Base-by-base conservation (phyloP, 1,140 invertebrate species). In the Thaumetopoea pityocampa region DNA sequence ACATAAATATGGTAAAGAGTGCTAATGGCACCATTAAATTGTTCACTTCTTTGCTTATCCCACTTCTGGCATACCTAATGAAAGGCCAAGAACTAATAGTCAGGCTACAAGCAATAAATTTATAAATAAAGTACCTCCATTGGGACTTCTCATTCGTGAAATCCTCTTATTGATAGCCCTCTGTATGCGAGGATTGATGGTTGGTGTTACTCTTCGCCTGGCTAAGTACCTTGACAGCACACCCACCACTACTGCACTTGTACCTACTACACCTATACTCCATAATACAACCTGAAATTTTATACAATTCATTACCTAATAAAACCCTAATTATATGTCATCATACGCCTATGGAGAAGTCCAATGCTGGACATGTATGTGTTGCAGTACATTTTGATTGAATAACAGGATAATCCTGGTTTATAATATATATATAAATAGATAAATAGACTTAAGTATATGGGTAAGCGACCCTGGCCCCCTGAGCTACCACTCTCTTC, bases 91-190 rank as follows among this genome's bases (percentile, higher is more conserved):
- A n/a, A n/a, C n/a, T n/a, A n/a, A n/a, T n/a, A n/a, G n/a, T n/a
- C n/a, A n/a, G n/a, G n/a, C n/a, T n/a, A n/a, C n/a, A n/a, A n/a
- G n/a, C n/a, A n/a, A n/a, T n/a, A n/a, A n/a, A n/a, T 12, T 29
- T 8, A 16, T 22, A 10, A 9, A 24, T 1, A 14, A 18, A 24
- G 49, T 68, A 87, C 87, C 86, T 71, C 87, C 89, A 81, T 90
- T 90, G 1, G 89, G 90, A 77, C 89, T 90, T 41, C 89, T 81
- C 73, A 91, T 86, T 40, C 87, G 79, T 9, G 87, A 86, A 53
- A 88, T 57, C 71, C 87, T 70, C 85, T 87, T 60, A 68, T 87
- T 60, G 72, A 85, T 67, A 81, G 87, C 46, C 69, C 86, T 51
- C 72, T 87, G 59, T 58, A 87, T 79, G 58, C 85, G 65, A 47